Percentiles rank a stretch among this genome's conserved stretches.
phyloP scores from a whole-genome alignment of 2,888 invertebrate species.

The Prenolepis imparis region DNA sequence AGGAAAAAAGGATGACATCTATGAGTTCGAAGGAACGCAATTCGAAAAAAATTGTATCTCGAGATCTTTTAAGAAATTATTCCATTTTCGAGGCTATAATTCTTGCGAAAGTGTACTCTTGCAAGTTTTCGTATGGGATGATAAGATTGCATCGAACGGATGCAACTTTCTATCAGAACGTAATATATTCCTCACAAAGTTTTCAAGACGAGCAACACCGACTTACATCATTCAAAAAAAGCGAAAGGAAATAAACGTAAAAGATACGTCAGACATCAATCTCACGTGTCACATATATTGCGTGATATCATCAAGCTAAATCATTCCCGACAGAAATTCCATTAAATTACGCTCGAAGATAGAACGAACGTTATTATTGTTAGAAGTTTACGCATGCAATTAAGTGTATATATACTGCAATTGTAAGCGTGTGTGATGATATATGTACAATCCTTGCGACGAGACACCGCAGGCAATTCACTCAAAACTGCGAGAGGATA shows the following conservation, averaged over 20 bases:
- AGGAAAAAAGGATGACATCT: background rate
- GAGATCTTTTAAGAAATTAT: constrained; percentile 38
- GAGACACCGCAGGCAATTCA: constrained; percentile 42
- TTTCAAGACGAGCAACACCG: background rate
- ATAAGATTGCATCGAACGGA: constrained; percentile 16
- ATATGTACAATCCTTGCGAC: constrained; percentile 41
- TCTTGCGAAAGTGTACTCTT: background rate
- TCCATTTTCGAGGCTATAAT: background rate
- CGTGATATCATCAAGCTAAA: background rate
- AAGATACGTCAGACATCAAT: constrained; percentile 2
- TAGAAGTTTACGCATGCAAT: constrained; percentile 45
- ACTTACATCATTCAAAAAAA: background rate
- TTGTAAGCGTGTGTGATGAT: constrained; percentile 61
- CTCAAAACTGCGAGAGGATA: constrained; percentile 56
- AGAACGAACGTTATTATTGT: constrained; percentile 31
- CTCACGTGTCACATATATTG: background rate
- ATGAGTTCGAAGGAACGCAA: constrained; percentile 45
- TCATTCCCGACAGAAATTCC: constrained; percentile 19
- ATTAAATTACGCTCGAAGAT: constrained; percentile 37
- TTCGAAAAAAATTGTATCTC: constrained; percentile 65
- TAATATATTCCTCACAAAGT: constrained; percentile 4
- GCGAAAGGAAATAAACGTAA: background rate
- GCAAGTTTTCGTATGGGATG: constrained; percentile 24
- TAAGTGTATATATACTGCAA: constrained; percentile 48
- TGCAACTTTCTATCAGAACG: constrained; percentile 7